A percentile compares a stretch with the other conserved stretches of the same genome.
Evolutionary conservation across 2,888 invertebrate genomes (phyloP).

Genomic region (Octodonta nipae): DNA sequence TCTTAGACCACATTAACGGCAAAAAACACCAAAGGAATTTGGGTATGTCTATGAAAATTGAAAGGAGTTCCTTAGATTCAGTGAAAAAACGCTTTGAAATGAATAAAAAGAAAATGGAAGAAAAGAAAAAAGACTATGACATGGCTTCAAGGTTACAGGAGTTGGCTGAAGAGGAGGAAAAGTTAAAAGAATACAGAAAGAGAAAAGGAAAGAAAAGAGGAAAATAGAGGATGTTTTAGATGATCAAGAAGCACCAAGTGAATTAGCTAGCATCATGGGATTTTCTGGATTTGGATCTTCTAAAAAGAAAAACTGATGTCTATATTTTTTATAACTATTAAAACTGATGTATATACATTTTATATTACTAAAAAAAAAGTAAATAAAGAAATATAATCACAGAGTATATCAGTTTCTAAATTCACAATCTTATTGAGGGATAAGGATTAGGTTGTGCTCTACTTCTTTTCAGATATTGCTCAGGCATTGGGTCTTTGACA

Average conservation of each 20-base stretch:
- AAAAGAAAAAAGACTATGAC: constrained; percentile 92
- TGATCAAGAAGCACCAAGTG: constrained; percentile 45
- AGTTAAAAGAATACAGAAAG: constrained; percentile 74
- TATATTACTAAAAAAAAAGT: no score
- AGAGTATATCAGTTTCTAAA: no score
- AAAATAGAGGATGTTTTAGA: constrained; percentile 61
- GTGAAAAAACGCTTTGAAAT: constrained; percentile 80
- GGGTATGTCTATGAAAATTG: constrained; percentile 98
- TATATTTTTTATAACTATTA: no score
- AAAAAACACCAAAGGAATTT: constrained; percentile 98
- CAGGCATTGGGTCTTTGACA: constrained; percentile 24
- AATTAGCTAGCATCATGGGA: constrained; percentile 86
- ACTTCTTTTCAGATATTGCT: constrained; percentile 19
- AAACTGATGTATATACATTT: no score
- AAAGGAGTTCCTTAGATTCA: constrained; percentile 86
- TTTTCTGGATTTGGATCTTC: constrained; percentile 84
- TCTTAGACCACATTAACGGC: constrained; percentile 98
- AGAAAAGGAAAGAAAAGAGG: constrained; percentile 82
- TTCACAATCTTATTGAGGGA: no score
- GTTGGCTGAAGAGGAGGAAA: constrained; percentile 90
- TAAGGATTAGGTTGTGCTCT: no score
- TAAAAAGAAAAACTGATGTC: constrained; percentile 40
- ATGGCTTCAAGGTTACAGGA: constrained; percentile 81
- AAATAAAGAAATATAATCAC: no score
- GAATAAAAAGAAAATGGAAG: constrained; percentile 88